Evolutionary conservation across 2,888 invertebrate genomes (phyloP).

Genomic region (Camptogramma bilineatum): DNA sequence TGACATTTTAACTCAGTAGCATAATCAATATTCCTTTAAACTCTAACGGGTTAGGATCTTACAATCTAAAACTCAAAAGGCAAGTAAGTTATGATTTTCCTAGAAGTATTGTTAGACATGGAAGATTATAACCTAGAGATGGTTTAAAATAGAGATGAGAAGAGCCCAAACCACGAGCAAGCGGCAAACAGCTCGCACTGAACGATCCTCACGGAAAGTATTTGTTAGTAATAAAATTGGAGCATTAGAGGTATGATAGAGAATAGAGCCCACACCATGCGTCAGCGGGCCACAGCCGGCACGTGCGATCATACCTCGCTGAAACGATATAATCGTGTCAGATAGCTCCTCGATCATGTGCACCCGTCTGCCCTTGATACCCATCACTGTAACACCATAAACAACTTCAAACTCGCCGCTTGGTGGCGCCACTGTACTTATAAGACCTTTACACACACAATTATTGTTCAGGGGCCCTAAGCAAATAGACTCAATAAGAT

Average conservation of each 20-base stretch:
- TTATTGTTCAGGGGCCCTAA: neutral
- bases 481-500: neutral
- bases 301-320: conserved; percentile 94
- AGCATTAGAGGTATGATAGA: conserved; percentile 30
- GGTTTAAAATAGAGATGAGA: conserved; percentile 9
- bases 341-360: conserved; percentile 99
- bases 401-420: conserved; percentile 64
- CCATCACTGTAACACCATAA: conserved; percentile 94
- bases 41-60: neutral
- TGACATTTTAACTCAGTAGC: conserved; percentile 30
- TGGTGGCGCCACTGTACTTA: conserved; percentile 29
- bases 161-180: conserved; percentile 16
- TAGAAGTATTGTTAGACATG: neutral
- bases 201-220: neutral
- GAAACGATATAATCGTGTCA: conserved; percentile 99
- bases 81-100: neutral
- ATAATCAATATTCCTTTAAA: neutral
- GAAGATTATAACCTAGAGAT: neutral
- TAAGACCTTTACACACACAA: conserved; percentile 20
- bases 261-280: conserved; percentile 73
- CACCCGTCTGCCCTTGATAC: conserved; percentile 98
- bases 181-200: neutral
- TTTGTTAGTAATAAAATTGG: conserved; percentile 6
- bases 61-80: neutral
- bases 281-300: conserved; percentile 61